Percentiles rank a stretch among this genome's conserved stretches.
Evolutionary conservation across 2,888 invertebrate species (phyloP).

Genomic region (Cerceris rybyensis): DNA sequence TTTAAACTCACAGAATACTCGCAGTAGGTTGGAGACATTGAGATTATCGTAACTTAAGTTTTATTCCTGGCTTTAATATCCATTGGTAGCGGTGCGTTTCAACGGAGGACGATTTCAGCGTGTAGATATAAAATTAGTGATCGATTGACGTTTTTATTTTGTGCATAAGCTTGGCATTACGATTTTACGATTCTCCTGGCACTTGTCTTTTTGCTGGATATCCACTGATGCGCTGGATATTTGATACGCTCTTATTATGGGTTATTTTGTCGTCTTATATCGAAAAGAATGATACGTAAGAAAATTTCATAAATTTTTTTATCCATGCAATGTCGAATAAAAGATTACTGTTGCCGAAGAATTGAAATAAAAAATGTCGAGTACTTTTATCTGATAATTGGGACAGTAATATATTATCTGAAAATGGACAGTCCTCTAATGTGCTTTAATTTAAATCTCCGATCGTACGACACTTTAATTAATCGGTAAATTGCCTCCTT

Average conservation of each 20-base stretch:
- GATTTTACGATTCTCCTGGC: constrained; percentile 46
- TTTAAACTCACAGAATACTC: constrained; percentile 3
- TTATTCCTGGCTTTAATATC: constrained; percentile 50
- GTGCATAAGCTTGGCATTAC: constrained; percentile 23
- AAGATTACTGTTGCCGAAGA: constrained; percentile 27
- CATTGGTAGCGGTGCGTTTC: constrained; percentile 14
- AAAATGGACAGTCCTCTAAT: not conserved
- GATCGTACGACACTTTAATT: constrained; percentile 32
- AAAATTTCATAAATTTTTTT: not conserved
- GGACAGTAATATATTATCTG: constrained; percentile 45
- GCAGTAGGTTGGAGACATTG: constrained; percentile 7
- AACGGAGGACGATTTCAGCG: constrained; percentile 33
- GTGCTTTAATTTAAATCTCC: constrained; percentile 11
- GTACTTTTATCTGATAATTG: constrained; percentile 4
- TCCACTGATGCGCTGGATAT: not conserved
- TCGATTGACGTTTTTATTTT: constrained; percentile 63
- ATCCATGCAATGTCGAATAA: not conserved
- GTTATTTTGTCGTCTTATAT: no score
- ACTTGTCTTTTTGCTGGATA: not conserved
- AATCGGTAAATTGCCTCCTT: constrained; percentile 25
- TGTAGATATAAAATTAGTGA: constrained; percentile 57
- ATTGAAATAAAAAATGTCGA: constrained; percentile 31
- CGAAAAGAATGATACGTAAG: no score
- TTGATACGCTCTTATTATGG: no score
- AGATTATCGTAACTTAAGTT: constrained; percentile 51